phyloP scores from a whole-genome alignment of 35 echinoderm and acorn worm species.

The Lytechinus pictus region DNA sequence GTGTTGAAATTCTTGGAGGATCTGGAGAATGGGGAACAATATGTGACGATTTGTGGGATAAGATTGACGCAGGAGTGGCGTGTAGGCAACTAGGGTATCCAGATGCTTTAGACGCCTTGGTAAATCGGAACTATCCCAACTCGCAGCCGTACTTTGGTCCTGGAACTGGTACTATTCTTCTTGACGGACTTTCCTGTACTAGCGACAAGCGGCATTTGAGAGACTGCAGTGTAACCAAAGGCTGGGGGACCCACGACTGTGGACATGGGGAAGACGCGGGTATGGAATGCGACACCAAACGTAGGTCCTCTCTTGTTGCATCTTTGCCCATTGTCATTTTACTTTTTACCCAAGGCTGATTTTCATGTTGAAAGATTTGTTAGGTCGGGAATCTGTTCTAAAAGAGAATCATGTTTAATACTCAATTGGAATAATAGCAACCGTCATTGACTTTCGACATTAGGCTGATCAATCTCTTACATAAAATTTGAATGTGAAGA shows the following conservation, averaged over 20 bases:
- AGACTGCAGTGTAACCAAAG: slow-evolving; percentile 25
- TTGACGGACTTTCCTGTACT: slow-evolving; percentile 44
- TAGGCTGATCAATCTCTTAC: no score
- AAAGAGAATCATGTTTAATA: no score
- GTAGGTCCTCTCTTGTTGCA: background rate
- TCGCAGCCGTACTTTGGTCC: slow-evolving; percentile 14
- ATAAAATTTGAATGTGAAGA: no score
- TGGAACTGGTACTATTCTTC: slow-evolving; percentile 43
- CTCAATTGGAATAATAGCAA: no score
- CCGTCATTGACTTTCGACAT: no score
- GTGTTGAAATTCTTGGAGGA: slow-evolving; percentile 23
- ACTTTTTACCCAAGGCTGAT: no score
- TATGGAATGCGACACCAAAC: slow-evolving; percentile 44
- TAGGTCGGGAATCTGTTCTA: no score
- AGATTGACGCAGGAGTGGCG: background rate
- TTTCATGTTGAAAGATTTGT: no score
- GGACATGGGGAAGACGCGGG: slow-evolving; percentile 51
- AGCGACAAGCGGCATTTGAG: slow-evolving; percentile 3
- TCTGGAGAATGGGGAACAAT: slow-evolving; percentile 47
- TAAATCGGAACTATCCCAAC: background rate
- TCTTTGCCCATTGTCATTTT: no score
- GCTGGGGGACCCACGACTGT: slow-evolving; percentile 62
- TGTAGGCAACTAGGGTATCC: slow-evolving; percentile 41
- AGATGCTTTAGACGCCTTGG: background rate
- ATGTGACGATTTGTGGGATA: slow-evolving; percentile 49